Base-by-base conservation (phyloP, 1,140 invertebrate species). In the Anastrepha ludens region DNA sequence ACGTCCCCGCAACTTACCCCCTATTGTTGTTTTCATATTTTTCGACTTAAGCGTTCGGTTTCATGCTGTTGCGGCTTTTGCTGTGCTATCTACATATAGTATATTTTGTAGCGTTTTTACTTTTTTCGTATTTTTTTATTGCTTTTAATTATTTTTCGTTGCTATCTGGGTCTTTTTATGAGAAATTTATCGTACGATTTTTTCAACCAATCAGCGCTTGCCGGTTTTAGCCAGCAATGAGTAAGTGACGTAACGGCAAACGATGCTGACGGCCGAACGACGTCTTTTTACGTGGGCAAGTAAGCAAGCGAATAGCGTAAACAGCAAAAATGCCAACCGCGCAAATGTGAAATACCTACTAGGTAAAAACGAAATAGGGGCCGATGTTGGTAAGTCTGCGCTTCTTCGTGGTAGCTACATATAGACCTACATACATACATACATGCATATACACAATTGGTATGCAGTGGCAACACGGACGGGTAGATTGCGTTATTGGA, bases 171-270 rank as follows among this genome's bases (percentile, higher is more conserved):
- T 70, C 62, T 88, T 81, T 88, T 86, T 55, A 88, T 90, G 90
- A 91, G 90, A 92, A 91, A 92, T 90, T 91, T 87, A 92, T 92
- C 91, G 91, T 92, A 92, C 91, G 91, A 92, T 92, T 91, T 91
- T 91, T 92, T 92, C 90, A 59, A 90, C 91, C 91, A 92, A 92
- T 92, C 91, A 90, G 91, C 88, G 90, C 87, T 88, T 89, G 41
- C 15, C 70, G 20, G 90, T 92, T 90, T 92, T 92, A 91, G 88
- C 89, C 91, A 88, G 60, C 70, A 91, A 89, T 92, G 74, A 81
- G 55, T 81, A 81, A 81, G 74, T 81, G 91, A 92, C 91, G 91
- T 92, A 92, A 92, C 88, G 89, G 55, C 62, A 85, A 85, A 62
- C n/a, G 47, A 55, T 55, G 50, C 9, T 81, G 47, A 81, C 47